These are phyloP conservation scores for Cheilosia variabilis DNA, from an alignment of 2,888 invertebrate genomes.

Conservation along the genomic window DNA sequence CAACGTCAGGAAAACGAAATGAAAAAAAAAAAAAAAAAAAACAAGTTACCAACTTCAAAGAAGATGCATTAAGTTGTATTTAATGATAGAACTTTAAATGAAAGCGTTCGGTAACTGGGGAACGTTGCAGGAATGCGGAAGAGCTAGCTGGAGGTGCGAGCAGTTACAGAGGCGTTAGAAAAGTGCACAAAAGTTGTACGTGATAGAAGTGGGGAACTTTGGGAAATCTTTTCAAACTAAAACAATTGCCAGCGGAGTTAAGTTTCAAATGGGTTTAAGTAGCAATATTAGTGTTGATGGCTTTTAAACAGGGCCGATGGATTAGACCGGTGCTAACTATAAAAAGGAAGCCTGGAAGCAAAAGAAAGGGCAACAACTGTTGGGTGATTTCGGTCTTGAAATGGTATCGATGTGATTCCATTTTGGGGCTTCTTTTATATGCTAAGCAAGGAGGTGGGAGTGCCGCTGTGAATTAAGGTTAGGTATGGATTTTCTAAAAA, in stretches of 20 bases:
- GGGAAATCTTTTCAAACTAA: conserved; percentile 38
- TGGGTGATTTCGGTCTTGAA: neutral
- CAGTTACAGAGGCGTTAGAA: conserved; percentile 49
- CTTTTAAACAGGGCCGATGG: neutral
- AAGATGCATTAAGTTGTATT: conserved; percentile 69
- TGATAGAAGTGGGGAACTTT: conserved; percentile 11
- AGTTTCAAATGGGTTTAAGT: conserved; percentile 22
- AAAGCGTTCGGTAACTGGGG: conserved; percentile 51
- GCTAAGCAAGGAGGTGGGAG: too few species aligned
- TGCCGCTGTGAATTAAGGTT: too few species aligned
- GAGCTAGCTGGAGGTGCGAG: neutral
- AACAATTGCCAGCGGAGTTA: conserved; percentile 21
- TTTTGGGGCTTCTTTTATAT: too few species aligned
- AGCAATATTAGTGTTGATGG: conserved; percentile 33
- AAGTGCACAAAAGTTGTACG: conserved; percentile 50
- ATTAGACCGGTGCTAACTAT: neutral
- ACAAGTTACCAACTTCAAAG: conserved; percentile 62
- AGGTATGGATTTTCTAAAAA: too few species aligned
- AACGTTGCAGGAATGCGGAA: conserved; percentile 43
- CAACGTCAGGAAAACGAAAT: neutral
- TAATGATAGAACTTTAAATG: conserved; percentile 73
- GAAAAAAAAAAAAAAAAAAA: conserved; percentile 1
- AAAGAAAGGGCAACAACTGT: neutral
- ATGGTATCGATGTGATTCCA: too few species aligned
- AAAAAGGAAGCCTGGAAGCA: neutral